These are phyloP conservation scores for Pseudomyrmex dendroicus DNA, from an alignment of 1,140 invertebrate genomes.

Conservation along the genomic window DNA sequence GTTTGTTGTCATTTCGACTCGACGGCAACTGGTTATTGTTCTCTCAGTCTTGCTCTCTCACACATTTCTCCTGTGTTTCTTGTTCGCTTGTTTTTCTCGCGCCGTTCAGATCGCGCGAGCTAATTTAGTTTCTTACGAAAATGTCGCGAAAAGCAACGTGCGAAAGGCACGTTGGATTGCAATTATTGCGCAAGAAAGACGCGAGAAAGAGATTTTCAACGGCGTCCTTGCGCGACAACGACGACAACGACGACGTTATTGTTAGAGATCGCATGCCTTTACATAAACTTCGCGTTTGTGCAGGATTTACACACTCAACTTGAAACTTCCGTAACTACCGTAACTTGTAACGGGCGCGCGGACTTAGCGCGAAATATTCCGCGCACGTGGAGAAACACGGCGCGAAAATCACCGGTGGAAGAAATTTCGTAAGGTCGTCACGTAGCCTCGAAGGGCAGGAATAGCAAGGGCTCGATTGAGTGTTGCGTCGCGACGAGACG, in stretches of 20 bases:
- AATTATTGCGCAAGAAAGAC: constrained; percentile 21
- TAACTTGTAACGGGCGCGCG: constrained; percentile 1
- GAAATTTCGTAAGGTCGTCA: constrained; percentile 50
- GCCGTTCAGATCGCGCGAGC: too few species aligned
- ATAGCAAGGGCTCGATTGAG: constrained; percentile 20
- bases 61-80: not conserved
- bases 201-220: constrained; percentile 15
- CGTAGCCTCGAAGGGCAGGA: constrained; percentile 47
- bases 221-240: not conserved
- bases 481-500: not conserved
- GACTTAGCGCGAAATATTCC: constrained; percentile 12
- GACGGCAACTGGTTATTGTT: constrained; percentile 1
- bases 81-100: not conserved
- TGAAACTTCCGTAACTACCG: constrained; percentile 24
- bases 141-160: not conserved
- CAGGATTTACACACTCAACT: constrained; percentile 41
- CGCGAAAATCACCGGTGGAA: constrained; percentile 37
- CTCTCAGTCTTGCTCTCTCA: not conserved
- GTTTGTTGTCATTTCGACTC: not conserved
- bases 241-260: constrained; percentile 7
- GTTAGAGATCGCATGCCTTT: constrained; percentile 13
- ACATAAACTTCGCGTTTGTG: constrained; percentile 32
- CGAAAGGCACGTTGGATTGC: not conserved
- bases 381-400: constrained; percentile 21
- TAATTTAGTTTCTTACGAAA: constrained; percentile 36